Percentiles rank a stretch among this genome's conserved stretches.
These are phyloP conservation scores for Imbricaverruca yamaguchii DNA, from an alignment of 2,888 invertebrate species.

Conservation along the genomic window DNA sequence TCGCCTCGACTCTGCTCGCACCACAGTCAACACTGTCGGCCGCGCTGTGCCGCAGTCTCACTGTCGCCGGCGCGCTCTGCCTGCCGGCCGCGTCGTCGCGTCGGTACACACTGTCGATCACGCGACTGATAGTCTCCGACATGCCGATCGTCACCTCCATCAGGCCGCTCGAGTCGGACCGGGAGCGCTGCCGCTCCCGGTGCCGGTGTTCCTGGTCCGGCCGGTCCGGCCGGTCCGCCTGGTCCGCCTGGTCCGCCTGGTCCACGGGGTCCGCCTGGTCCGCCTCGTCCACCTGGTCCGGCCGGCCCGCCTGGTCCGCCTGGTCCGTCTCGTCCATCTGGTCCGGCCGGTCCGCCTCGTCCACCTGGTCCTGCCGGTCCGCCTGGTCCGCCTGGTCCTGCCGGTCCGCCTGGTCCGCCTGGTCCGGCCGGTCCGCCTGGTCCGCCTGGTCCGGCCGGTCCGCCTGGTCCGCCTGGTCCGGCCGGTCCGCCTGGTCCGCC, in stretches of 20 bases:
- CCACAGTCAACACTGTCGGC: too few relatives aligned
- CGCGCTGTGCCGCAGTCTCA: too few relatives aligned
- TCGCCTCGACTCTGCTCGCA: too few relatives aligned
- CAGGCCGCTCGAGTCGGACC: not conserved
- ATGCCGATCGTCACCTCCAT: slow-evolving; percentile 8
- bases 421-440: not conserved
- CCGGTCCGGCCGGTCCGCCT: not conserved
- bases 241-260: not conserved
- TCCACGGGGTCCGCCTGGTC: not conserved
- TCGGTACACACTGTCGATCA: slow-evolving; percentile 4
- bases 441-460: too few relatives aligned
- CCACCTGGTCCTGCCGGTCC: too few relatives aligned
- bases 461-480: too few relatives aligned
- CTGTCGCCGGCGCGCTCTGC: too few relatives aligned
- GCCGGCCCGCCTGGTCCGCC: not conserved
- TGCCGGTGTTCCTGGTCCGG: not conserved
- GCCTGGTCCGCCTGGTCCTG: too few relatives aligned
- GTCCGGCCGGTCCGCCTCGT: not conserved
- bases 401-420: not conserved
- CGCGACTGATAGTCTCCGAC: not conserved
- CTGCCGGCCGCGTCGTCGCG: not conserved
- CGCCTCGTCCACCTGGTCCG: not conserved
- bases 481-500: too few relatives aligned
- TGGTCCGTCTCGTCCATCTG: not conserved
- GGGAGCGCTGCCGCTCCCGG: not conserved